Evolutionary conservation across 1,140 invertebrate genomes (phyloP).

Genomic region (Aphelenchoides besseyi): DNA sequence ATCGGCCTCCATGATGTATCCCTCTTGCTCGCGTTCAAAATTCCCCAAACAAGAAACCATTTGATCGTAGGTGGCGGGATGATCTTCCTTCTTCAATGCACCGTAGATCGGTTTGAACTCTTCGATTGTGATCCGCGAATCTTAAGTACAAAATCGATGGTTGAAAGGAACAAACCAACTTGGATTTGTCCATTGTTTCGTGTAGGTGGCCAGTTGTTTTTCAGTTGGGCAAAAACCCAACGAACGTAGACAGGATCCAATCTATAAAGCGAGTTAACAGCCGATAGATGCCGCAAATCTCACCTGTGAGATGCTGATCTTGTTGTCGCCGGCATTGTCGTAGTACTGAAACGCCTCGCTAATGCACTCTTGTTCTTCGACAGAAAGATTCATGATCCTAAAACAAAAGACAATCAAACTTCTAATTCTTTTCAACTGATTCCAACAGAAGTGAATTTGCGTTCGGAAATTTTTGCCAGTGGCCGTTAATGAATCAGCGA

Average conservation of each 20-base stretch:
- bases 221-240: slow-evolving; percentile 39
- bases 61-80: slow-evolving; percentile 11
- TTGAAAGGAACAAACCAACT: slow-evolving; percentile 24
- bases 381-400: slow-evolving; percentile 1
- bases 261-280: slow-evolving; percentile 23
- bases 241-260: slow-evolving; percentile 39
- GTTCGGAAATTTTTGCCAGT: neutral
- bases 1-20: slow-evolving; percentile 24
- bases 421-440: too few species aligned
- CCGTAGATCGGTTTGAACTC: slow-evolving; percentile 38
- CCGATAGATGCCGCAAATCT: neutral
- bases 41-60: slow-evolving; percentile 31
- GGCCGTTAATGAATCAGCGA: too few species aligned
- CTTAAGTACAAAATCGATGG: slow-evolving; percentile 25
- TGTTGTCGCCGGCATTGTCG: slow-evolving; percentile 34
- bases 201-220: slow-evolving; percentile 29
- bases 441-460: too few species aligned
- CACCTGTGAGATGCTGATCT: slow-evolving; percentile 32
- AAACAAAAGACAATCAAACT: neutral
- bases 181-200: slow-evolving; percentile 30
- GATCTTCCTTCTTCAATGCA: slow-evolving; percentile 32
- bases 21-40: slow-evolving; percentile 39
- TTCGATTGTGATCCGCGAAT: slow-evolving; percentile 34
- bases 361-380: slow-evolving; percentile 16
- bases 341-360: slow-evolving; percentile 32